Percentiles rank a stretch among this genome's conserved stretches.
Conservation (phyloP, 2,797 vertebrate species). For the Syndactyla subalaris region DNA sequence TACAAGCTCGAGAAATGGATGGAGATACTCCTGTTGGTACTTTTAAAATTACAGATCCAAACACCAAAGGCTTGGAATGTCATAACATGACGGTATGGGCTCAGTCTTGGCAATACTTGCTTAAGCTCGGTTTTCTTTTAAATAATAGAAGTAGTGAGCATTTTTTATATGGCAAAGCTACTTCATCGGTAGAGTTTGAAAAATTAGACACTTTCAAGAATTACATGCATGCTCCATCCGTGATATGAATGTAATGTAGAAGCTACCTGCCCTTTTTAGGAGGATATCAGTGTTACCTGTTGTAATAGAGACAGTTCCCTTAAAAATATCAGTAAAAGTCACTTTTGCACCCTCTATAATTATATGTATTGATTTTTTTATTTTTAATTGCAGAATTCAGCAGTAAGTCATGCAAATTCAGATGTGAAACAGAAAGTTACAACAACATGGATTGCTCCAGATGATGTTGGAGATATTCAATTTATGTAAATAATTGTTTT, state of each 20-base stretch:
- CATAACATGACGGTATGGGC: conserved; percentile 71
- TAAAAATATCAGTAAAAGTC: not conserved
- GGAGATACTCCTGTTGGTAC: conserved; percentile 73
- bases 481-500: conserved; percentile 38
- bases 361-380: not conserved
- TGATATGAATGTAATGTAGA: not conserved
- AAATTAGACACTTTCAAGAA: not conserved
- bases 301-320: not conserved
- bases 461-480: conserved; percentile 6
- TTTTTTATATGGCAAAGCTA: not conserved
- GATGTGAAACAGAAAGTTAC: conserved; percentile 58
- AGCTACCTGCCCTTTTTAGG: not conserved
- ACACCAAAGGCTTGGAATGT: conserved; percentile 73
- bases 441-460: conserved; percentile 60
- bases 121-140: not conserved
- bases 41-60: conserved; percentile 63
- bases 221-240: not conserved
- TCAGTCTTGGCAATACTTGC: not conserved
- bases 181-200: not conserved
- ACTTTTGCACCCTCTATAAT: not conserved
- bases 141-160: not conserved
- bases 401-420: conserved; percentile 54
- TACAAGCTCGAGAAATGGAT: conserved; percentile 79
- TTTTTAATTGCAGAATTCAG: conserved; percentile 64
- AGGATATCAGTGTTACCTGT: not conserved